phyloP scores from a whole-genome alignment of 2,888 invertebrate genomes.

The Cyclophora albipunctata region DNA sequence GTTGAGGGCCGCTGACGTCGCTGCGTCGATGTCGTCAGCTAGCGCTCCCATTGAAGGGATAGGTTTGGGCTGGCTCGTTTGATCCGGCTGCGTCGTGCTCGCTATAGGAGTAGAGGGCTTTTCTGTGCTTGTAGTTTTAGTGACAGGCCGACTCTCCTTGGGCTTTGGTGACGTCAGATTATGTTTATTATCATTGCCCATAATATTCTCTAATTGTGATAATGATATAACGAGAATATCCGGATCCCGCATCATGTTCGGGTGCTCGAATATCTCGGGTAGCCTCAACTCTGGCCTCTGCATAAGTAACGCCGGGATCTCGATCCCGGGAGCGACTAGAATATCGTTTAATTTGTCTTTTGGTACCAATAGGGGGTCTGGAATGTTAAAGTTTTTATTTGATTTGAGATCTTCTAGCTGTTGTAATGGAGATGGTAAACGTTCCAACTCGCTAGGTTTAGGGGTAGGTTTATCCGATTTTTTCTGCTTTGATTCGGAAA shows the following conservation, averaged over 20 bases:
- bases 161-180: conserved; percentile 28
- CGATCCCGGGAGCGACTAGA: conserved; percentile 81
- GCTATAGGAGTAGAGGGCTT: conserved; percentile 14
- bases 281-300: conserved; percentile 83
- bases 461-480: conserved; percentile 34
- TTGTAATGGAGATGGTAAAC: conserved; percentile 73
- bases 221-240: conserved; percentile 86
- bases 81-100: conserved; percentile 37
- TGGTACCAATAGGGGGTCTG: conserved; percentile 88
- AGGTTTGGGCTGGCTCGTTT: conserved; percentile 43
- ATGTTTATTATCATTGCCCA: conserved; percentile 65
- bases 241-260: conserved; percentile 83
- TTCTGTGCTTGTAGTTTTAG: conserved; percentile 1
- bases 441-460: conserved; percentile 59
- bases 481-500: conserved; percentile 34
- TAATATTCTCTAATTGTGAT: conserved; percentile 80
- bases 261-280: conserved; percentile 83
- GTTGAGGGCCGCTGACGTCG: conserved; percentile 80
- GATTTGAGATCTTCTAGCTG: conserved; percentile 82
- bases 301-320: conserved; percentile 83
- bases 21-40: conserved; percentile 80
- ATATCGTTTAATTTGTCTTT: conserved; percentile 83
- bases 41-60: conserved; percentile 60
- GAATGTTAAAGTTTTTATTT: conserved; percentile 81
- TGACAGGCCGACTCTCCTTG: conserved; percentile 27